Conservation (phyloP, 2,113 vertebrate genomes). For the Phylloscopus whistleri region DNA sequence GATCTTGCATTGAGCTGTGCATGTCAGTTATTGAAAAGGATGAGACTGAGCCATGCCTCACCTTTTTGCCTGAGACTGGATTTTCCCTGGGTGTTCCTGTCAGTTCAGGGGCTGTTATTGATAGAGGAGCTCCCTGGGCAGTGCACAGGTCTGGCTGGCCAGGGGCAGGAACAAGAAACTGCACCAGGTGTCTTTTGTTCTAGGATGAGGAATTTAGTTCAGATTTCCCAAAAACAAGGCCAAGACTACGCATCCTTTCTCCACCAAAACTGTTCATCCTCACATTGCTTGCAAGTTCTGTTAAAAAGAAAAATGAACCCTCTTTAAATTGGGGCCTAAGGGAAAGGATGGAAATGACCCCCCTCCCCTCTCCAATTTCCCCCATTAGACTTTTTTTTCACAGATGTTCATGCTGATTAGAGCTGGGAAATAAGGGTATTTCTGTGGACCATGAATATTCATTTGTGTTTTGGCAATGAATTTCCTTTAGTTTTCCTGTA, state of each 20-base stretch:
- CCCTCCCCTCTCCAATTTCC: constrained; percentile 13
- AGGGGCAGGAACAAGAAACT: background rate
- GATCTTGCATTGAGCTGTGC: background rate
- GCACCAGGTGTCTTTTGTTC: background rate
- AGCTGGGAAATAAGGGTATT: constrained; percentile 41
- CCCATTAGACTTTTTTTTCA: constrained; percentile 36
- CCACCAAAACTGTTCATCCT: background rate
- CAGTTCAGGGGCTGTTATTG: background rate
- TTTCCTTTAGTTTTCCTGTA: constrained; percentile 21
- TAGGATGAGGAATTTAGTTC: background rate
- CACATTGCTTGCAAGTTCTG: background rate
- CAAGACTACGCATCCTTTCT: background rate
- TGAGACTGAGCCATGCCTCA: background rate
- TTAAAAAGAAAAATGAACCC: constrained; percentile 20
- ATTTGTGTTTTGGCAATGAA: constrained; percentile 41
- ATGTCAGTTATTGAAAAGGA: background rate
- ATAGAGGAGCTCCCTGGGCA: background rate
- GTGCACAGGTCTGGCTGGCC: background rate
- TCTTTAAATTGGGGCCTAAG: constrained; percentile 21
- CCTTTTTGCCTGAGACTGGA: background rate
- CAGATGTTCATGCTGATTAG: constrained; percentile 54
- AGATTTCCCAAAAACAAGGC: background rate
- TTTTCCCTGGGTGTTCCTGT: background rate
- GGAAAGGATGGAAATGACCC: background rate
- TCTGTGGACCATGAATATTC: constrained; percentile 54